These are phyloP conservation scores for Trichopria drosophilae DNA, from an alignment of 2,888 invertebrate genomes.

Conservation along the genomic window DNA sequence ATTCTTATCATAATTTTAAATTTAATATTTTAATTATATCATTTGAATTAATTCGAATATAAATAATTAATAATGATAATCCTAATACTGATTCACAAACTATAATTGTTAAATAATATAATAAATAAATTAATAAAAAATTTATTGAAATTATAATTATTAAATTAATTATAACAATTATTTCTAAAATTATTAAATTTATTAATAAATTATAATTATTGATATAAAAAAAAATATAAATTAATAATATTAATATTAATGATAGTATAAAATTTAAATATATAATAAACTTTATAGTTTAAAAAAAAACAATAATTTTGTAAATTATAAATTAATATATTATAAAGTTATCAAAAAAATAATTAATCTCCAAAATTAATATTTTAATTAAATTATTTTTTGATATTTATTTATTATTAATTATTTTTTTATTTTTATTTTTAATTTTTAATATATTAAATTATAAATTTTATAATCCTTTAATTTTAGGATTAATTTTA, in stretches of 20 bases:
- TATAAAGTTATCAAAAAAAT: constrained; percentile 66
- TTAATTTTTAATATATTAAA: constrained; percentile 59
- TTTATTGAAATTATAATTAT: constrained; percentile 64
- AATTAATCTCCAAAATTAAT: constrained; percentile 73
- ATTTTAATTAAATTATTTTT: constrained; percentile 69
- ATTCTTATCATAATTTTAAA: constrained; percentile 32
- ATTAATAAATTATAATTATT: constrained; percentile 63
- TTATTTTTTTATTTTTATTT: constrained; percentile 63
- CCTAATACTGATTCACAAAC: constrained; percentile 71
- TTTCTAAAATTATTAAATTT: constrained; percentile 43
- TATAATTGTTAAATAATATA: constrained; percentile 66
- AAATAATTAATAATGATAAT: constrained; percentile 65
- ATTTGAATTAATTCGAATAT: constrained; percentile 67
- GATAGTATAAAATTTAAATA: constrained; percentile 59
- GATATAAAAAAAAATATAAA: constrained; percentile 55
- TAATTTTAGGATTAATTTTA: constrained; percentile 63
- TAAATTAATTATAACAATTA: constrained; percentile 66
- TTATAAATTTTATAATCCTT: constrained; percentile 59
- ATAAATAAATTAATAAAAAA: constrained; percentile 55
- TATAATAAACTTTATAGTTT: too few species aligned
- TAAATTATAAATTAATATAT: constrained; percentile 66
- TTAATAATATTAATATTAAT: constrained; percentile 60
- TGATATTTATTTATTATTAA: constrained; percentile 63
- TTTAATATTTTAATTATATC: constrained; percentile 58
- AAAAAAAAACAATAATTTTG: constrained; percentile 70